phyloP scores from a whole-genome alignment of 2,113 vertebrate genomes.

The Macrotis lagotis region DNA sequence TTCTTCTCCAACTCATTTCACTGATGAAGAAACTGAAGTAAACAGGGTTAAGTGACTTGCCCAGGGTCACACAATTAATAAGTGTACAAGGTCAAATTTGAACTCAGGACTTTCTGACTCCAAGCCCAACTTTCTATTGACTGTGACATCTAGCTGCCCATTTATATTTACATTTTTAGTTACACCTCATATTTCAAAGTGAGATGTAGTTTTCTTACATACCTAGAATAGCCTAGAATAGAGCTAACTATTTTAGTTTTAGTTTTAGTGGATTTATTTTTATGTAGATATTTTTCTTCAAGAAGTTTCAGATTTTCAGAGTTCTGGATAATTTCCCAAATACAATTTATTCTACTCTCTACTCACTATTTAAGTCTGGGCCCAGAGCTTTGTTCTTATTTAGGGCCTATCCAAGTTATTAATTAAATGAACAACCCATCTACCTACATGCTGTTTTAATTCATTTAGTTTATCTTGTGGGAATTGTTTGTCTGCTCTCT shows the following conservation, averaged over 20 bases:
- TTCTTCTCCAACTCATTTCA: background rate
- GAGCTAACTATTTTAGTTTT: background rate
- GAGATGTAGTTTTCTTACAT: background rate
- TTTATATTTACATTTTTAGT: background rate
- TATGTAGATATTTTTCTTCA: background rate
- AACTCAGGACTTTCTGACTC: background rate
- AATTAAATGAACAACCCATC: background rate
- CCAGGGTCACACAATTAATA: too few species aligned
- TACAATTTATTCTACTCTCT: background rate
- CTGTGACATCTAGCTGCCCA: background rate
- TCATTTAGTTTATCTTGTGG: background rate
- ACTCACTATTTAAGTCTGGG: background rate
- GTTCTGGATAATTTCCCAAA: background rate
- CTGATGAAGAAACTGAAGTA: background rate
- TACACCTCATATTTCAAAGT: background rate
- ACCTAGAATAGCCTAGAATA: background rate
- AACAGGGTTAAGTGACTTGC: background rate
- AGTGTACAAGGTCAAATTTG: background rate
- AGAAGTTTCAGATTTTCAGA: background rate
- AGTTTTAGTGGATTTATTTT: background rate
- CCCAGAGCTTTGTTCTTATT: background rate
- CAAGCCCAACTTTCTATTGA: background rate
- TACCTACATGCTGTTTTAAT: background rate
- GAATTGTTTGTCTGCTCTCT: background rate
- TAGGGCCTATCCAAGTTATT: background rate